Evolutionary conservation across 2,113 vertebrate species (phyloP).

Genomic region (Aptenodytes patagonicus): DNA sequence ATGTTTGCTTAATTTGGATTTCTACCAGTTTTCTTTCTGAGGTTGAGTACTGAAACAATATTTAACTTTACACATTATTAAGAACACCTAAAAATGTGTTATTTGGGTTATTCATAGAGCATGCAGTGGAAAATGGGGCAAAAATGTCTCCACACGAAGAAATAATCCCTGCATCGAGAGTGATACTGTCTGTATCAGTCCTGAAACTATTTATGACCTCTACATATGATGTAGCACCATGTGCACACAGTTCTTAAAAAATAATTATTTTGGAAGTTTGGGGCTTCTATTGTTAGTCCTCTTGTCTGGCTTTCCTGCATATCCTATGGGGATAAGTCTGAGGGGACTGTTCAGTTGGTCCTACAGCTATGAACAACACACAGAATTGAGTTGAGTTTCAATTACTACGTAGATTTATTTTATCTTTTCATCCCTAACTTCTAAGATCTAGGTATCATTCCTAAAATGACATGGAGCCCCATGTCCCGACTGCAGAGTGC

Average conservation of each 20-base stretch:
- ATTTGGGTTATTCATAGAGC: background rate
- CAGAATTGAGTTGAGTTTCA: background rate
- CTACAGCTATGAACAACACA: background rate
- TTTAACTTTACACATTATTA: background rate
- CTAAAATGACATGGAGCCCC: background rate
- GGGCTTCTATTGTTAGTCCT: background rate
- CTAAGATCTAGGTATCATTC: background rate
- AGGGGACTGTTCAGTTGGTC: background rate
- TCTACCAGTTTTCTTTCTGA: background rate
- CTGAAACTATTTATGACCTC: background rate
- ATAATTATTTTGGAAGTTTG: background rate
- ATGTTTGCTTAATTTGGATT: background rate
- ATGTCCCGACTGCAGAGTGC: fast-evolving
- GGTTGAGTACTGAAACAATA: background rate
- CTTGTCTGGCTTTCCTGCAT: background rate
- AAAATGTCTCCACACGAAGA: background rate
- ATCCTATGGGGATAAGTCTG: background rate
- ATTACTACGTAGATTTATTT: background rate
- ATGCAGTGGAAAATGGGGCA: background rate
- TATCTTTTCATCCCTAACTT: background rate
- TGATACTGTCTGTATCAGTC: background rate
- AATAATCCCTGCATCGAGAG: background rate
- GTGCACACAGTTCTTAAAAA: background rate
- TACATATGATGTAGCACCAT: background rate
- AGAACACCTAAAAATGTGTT: background rate